These are phyloP conservation scores for Hetaerina americana DNA, from an alignment of 1,140 invertebrate species.

Conservation along the genomic window DNA sequence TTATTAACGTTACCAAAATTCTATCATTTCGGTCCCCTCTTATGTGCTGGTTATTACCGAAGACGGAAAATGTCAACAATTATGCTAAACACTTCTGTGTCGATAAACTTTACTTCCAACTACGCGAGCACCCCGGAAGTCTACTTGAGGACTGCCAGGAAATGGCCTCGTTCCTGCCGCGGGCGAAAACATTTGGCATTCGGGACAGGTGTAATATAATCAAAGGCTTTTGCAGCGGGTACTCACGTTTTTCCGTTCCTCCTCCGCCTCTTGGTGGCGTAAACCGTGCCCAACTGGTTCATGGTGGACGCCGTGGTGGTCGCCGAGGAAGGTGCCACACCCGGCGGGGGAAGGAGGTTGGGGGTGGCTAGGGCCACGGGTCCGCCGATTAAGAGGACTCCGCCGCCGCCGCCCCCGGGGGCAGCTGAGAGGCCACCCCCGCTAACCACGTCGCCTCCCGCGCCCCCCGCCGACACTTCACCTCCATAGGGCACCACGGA, in stretches of 20 bases:
- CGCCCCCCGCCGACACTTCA: neutral
- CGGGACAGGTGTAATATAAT: too few relatives aligned
- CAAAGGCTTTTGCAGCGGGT: too few relatives aligned
- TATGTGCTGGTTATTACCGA: too few relatives aligned
- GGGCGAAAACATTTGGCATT: too few relatives aligned
- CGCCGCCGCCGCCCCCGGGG: neutral
- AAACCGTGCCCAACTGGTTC: constrained; percentile 85
- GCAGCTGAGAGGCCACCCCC: neutral
- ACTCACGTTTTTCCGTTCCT: constrained; percentile 87
- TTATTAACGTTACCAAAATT: too few relatives aligned
- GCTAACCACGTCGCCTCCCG: neutral
- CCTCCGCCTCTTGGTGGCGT: constrained; percentile 82
- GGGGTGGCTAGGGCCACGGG: neutral
- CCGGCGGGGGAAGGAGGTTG: constrained; percentile 16
- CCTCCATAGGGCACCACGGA: neutral
- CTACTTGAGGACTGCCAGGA: too few relatives aligned
- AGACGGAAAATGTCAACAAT: too few relatives aligned
- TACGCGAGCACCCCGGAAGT: too few relatives aligned
- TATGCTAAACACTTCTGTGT: too few relatives aligned
- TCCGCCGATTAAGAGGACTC: neutral
- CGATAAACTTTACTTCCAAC: too few relatives aligned
- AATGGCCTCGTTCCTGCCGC: too few relatives aligned
- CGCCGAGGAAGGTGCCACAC: constrained; percentile 16
- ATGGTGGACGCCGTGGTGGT: constrained; percentile 40
- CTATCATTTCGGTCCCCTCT: too few relatives aligned